A percentile compares a stretch with the other conserved stretches of the same genome.
phyloP scores from a whole-genome alignment of 2,113 vertebrate genomes.

The Trochalopteron elliotii region DNA sequence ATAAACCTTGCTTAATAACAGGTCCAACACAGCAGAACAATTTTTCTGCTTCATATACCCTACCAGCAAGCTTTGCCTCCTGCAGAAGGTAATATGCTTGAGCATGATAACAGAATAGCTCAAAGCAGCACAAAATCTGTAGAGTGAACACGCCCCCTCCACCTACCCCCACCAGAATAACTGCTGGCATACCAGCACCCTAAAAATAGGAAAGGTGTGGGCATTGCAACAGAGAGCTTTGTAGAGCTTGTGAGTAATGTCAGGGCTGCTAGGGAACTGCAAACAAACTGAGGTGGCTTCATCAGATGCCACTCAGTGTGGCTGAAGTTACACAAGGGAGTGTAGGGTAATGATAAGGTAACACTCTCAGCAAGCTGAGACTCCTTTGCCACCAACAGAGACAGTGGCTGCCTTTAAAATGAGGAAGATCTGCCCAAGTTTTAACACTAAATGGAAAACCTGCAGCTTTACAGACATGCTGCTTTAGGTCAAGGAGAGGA shows the following conservation, averaged over 20 bases:
- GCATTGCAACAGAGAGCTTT: background rate
- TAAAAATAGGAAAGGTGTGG: conserved; percentile 57
- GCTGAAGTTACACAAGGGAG: background rate
- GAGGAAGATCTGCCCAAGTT: background rate
- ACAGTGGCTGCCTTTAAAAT: background rate
- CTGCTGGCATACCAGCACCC: background rate
- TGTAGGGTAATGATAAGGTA: background rate
- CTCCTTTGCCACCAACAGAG: background rate
- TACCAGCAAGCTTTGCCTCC: background rate
- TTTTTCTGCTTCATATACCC: background rate
- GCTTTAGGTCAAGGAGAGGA: background rate
- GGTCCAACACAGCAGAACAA: background rate
- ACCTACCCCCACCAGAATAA: background rate
- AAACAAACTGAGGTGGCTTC: conserved; percentile 19
- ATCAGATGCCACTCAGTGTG: background rate
- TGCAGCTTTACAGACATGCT: background rate
- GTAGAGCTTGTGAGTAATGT: conserved; percentile 2
- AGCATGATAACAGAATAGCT: background rate
- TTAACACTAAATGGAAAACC: background rate
- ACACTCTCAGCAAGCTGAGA: background rate
- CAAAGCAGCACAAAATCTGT: background rate
- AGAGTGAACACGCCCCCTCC: background rate
- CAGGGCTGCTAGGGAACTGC: conserved; percentile 26
- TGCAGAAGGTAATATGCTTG: background rate
- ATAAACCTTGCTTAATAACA: background rate